phyloP scores from a whole-genome alignment of 1,140 invertebrate genomes.

The Lasaia peninsularis region DNA sequence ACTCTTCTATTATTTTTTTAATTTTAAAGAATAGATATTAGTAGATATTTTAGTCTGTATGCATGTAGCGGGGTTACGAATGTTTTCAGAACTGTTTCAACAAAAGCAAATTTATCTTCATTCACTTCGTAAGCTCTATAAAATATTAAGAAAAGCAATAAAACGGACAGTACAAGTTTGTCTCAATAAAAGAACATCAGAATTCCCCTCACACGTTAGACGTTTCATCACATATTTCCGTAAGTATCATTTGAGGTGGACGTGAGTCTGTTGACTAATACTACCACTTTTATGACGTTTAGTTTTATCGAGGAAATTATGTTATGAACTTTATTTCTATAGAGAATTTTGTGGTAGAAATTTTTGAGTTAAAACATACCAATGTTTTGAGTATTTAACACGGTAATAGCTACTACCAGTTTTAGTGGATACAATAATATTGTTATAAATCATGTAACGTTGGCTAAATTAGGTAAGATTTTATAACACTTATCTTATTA shows the following conservation, averaged over 20 bases:
- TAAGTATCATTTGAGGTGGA: slow-evolving; percentile 5
- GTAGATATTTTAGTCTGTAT: no score
- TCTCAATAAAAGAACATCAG: slow-evolving; percentile 2
- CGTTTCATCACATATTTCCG: slow-evolving; percentile 5
- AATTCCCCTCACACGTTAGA: neutral
- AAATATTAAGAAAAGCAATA: slow-evolving; percentile 2
- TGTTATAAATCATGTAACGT: no score
- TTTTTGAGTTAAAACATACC: no score
- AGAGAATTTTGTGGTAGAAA: no score
- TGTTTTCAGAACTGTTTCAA: neutral
- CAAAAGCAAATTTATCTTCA: neutral
- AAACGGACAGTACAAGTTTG: slow-evolving; percentile 3
- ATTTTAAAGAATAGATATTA: no score
- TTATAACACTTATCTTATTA: no score
- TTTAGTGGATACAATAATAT: no score
- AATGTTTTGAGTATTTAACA: no score
- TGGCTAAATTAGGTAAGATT: no score
- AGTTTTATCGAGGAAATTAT: neutral
- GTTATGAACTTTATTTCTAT: no score
- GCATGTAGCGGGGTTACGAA: neutral
- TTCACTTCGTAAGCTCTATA: neutral
- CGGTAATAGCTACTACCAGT: no score
- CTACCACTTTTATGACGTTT: neutral
- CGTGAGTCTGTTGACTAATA: neutral
- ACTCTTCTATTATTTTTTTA: no score